Evolutionary conservation across 2,797 vertebrate genomes (phyloP).

Genomic region (Muraenolepis orangiensis): DNA sequence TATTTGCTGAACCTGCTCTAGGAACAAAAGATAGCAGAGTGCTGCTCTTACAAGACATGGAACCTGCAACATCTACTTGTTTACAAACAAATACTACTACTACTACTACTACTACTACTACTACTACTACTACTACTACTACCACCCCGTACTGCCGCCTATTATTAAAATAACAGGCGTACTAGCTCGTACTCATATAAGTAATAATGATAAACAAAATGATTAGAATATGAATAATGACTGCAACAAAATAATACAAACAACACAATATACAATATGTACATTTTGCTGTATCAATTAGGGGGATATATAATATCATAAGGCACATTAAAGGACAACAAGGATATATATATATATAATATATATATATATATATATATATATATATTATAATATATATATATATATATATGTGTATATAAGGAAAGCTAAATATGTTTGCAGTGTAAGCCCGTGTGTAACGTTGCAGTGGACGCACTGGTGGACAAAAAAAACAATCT

Average conservation of each 20-base stretch:
- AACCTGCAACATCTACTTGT: constrained; percentile 28
- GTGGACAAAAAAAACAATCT: not conserved
- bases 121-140: not conserved
- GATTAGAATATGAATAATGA: not conserved
- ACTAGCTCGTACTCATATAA: too few relatives aligned
- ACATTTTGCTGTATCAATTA: not conserved
- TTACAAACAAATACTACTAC: not conserved
- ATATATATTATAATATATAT: too few relatives aligned
- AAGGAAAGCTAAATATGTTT: not conserved
- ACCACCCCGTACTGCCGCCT: not conserved
- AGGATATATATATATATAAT: too few relatives aligned
- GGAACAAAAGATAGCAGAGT: constrained; percentile 77
- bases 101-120: not conserved
- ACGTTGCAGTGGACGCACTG: not conserved
- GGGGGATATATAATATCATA: not conserved
- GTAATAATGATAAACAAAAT: not conserved
- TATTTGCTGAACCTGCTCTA: constrained; percentile 50
- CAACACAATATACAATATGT: not conserved
- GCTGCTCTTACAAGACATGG: constrained; percentile 34
- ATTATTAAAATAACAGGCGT: not conserved
- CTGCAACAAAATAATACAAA: not conserved
- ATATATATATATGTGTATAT: too few relatives aligned
- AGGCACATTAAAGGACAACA: not conserved
- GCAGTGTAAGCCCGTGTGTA: not conserved
- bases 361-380: too few relatives aligned